phyloP scores from a whole-genome alignment of 1,140 invertebrate genomes.

The Anastrepha ludens region DNA sequence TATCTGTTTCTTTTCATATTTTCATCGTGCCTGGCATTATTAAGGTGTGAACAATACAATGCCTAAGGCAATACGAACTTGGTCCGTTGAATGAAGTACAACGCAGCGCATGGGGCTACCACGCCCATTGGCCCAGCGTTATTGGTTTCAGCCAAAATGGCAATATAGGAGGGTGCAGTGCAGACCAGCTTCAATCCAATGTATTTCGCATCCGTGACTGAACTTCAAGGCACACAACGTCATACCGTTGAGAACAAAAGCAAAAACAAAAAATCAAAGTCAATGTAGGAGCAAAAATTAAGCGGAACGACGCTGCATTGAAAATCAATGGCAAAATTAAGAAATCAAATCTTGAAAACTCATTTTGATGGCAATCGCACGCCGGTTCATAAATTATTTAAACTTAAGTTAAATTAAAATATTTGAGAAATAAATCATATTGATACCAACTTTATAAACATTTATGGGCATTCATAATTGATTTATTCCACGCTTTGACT shows the following conservation, averaged over 20 bases:
- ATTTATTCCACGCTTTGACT: neutral
- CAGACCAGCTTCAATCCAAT: neutral
- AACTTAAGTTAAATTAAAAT: neutral
- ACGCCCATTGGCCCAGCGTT: conserved; percentile 8
- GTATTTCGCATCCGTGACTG: neutral
- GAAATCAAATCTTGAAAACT: neutral
- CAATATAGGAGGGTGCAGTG: neutral
- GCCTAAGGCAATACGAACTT: neutral
- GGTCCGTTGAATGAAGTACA: neutral
- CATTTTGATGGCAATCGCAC: neutral
- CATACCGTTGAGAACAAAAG: neutral
- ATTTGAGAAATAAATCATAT: conserved; percentile 11
- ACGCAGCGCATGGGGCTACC: neutral
- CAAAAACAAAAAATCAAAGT: neutral
- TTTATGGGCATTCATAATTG: neutral
- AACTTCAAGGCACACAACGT: neutral
- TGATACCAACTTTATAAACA: neutral
- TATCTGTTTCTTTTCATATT: neutral
- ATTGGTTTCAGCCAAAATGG: neutral
- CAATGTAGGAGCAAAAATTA: neutral
- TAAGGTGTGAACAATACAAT: conserved; percentile 3
- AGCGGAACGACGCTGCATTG: neutral
- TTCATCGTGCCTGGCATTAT: neutral
- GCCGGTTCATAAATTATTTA: neutral
- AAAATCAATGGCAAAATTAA: conserved; percentile 2